A percentile compares a stretch with the other conserved stretches of the same genome.
These are phyloP conservation scores for Poeciliopsis retropinna DNA, from an alignment of 2,113 vertebrate genomes.

Conservation along the genomic window DNA sequence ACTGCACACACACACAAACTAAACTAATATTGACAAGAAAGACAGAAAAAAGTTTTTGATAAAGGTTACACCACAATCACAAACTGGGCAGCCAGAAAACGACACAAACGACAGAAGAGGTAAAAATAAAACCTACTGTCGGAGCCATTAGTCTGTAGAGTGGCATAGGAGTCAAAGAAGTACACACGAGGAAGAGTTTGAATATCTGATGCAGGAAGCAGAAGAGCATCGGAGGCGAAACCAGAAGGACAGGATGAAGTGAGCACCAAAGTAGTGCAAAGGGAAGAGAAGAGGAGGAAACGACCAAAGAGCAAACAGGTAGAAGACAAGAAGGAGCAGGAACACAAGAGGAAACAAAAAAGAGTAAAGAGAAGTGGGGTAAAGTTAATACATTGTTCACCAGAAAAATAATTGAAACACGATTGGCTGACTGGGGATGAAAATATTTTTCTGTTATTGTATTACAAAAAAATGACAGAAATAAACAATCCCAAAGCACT, in stretches of 20 bases:
- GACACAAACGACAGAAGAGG: constrained; percentile 43
- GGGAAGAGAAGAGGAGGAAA: constrained; percentile 11
- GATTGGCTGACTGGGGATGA: background rate
- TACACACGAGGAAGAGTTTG: constrained; percentile 88
- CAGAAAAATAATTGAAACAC: background rate
- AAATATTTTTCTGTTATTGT: background rate
- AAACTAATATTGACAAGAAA: constrained; percentile 12
- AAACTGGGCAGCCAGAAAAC: constrained; percentile 19
- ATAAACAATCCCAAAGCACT: background rate
- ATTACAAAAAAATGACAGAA: background rate
- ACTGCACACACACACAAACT: constrained; percentile 6
- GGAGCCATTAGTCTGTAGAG: constrained; percentile 82
- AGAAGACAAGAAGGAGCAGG: constrained; percentile 23
- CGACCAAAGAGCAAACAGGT: constrained; percentile 8
- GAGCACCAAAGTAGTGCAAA: constrained; percentile 19
- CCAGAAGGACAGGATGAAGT: constrained; percentile 10
- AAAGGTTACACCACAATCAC: constrained; percentile 24
- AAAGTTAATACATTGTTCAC: constrained; percentile 45
- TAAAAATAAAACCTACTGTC: constrained; percentile 82
- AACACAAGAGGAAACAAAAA: constrained; percentile 32
- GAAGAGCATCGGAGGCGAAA: constrained; percentile 17
- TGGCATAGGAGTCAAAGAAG: constrained; percentile 88
- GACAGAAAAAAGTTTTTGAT: background rate
- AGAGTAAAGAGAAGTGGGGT: constrained; percentile 45
- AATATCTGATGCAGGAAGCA: constrained; percentile 78